Conservation (phyloP, 2,113 vertebrate species). For the Cyprinus carpio region DNA sequence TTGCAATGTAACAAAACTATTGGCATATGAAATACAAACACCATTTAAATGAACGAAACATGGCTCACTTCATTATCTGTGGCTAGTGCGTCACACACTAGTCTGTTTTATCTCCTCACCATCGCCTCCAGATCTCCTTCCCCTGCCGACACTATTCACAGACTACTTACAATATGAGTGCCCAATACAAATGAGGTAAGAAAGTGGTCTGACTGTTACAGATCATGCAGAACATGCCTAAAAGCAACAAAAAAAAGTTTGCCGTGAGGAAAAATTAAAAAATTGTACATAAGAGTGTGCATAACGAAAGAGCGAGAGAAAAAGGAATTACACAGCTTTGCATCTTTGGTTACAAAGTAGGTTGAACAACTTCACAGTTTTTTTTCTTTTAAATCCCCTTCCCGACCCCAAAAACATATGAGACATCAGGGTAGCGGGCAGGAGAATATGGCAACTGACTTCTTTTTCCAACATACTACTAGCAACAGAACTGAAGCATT, state of each 20-base stretch:
- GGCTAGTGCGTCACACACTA: constrained; percentile 77
- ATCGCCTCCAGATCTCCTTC: constrained; percentile 75
- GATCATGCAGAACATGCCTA: constrained; percentile 99
- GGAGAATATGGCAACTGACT: constrained; percentile 81
- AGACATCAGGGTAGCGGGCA: constrained; percentile 63
- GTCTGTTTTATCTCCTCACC: constrained; percentile 62
- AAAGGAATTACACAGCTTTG: constrained; percentile 95
- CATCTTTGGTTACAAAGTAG: constrained; percentile 99
- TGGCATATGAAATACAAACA: constrained; percentile 99
- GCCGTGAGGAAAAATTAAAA: constrained; percentile 77
- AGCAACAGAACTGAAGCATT: constrained; percentile 66
- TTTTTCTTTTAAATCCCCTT: constrained; percentile 64
- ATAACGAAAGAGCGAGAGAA: constrained; percentile 55
- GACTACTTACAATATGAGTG: constrained; percentile 98
- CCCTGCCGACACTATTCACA: constrained; percentile 91
- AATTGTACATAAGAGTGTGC: constrained; percentile 38
- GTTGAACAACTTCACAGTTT: constrained; percentile 99
- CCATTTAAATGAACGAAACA: constrained; percentile 99
- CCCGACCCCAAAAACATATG: constrained; percentile 56
- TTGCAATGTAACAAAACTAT: constrained; percentile 99
- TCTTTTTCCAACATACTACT: constrained; percentile 72
- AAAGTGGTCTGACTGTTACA: constrained; percentile 91
- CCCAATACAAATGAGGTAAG: constrained; percentile 99
- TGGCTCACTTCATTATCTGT: constrained; percentile 97
- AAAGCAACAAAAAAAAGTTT: constrained; percentile 79